phyloP scores from a whole-genome alignment of 1,140 invertebrate genomes.

The Drosophila aff. region DNA sequence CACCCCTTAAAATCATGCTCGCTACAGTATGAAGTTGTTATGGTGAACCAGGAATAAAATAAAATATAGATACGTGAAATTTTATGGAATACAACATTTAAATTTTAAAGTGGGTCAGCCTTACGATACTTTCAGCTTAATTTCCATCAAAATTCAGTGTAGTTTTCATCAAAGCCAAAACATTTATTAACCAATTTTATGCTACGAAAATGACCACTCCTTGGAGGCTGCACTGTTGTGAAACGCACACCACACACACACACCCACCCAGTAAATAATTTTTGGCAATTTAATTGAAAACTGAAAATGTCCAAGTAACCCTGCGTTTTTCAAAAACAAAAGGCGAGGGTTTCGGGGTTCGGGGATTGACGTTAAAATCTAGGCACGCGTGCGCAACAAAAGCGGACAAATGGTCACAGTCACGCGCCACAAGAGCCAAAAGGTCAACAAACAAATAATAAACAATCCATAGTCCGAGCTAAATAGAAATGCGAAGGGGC shows the following conservation, averaged over 20 bases:
- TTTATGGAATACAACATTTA: no score
- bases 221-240: background rate
- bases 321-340: slow-evolving; percentile 29
- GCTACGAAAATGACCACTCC: background rate
- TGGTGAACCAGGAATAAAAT: background rate
- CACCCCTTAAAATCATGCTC: background rate
- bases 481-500: slow-evolving; percentile 11
- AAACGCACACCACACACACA: slow-evolving; percentile 1
- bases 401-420: slow-evolving; percentile 46
- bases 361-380: slow-evolving; percentile 18
- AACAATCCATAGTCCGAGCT: slow-evolving; percentile 39
- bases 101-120: no score
- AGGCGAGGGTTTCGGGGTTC: no score
- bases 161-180: background rate
- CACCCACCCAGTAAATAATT: slow-evolving; percentile 40
- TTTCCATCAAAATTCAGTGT: background rate
- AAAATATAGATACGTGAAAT: no score
- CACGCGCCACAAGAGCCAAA: slow-evolving; percentile 59
- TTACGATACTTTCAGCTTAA: no score
- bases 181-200: background rate
- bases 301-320: slow-evolving; percentile 23
- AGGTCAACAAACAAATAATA: slow-evolving; percentile 55
- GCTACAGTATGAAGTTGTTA: background rate
- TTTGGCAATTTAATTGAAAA: slow-evolving; percentile 62
- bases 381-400: slow-evolving; percentile 55